These are phyloP conservation scores for Hetaerina americana DNA, from an alignment of 1,140 invertebrate species.

Conservation along the genomic window DNA sequence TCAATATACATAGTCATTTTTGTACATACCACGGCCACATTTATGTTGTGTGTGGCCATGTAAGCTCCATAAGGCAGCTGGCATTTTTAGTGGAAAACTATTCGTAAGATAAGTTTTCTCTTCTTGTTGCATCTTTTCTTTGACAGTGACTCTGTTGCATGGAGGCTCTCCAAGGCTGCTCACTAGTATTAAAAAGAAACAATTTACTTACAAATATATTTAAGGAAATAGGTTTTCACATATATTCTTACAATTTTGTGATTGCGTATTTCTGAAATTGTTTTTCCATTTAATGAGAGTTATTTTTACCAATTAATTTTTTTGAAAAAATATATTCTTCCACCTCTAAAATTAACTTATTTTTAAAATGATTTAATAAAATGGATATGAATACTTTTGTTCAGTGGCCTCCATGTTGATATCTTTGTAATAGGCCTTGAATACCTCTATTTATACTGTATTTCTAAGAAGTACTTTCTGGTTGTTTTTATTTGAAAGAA, in stretches of 20 bases:
- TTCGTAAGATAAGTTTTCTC: background rate
- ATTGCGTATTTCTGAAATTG: background rate
- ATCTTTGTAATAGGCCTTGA: background rate
- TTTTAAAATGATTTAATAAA: background rate
- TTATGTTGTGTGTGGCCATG: too few relatives aligned
- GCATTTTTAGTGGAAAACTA: background rate
- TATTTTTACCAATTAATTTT: background rate
- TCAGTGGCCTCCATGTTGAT: background rate
- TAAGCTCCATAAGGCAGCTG: too few relatives aligned
- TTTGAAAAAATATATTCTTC: background rate
- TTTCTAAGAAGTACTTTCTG: background rate
- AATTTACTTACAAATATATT: background rate
- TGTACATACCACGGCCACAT: too few relatives aligned
- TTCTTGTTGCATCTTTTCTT: background rate
- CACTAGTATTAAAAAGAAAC: background rate
- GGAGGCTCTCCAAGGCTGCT: background rate
- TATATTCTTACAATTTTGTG: too few relatives aligned
- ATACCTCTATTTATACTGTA: background rate
- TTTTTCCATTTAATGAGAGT: background rate
- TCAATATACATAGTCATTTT: too few relatives aligned
- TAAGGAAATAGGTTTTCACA: too few relatives aligned
- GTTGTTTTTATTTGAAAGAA: background rate
- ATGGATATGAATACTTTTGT: background rate
- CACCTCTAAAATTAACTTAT: background rate
- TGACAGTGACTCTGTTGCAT: background rate